Conservation (phyloP, 2,888 invertebrate species). For the Chorisops tibialis region DNA sequence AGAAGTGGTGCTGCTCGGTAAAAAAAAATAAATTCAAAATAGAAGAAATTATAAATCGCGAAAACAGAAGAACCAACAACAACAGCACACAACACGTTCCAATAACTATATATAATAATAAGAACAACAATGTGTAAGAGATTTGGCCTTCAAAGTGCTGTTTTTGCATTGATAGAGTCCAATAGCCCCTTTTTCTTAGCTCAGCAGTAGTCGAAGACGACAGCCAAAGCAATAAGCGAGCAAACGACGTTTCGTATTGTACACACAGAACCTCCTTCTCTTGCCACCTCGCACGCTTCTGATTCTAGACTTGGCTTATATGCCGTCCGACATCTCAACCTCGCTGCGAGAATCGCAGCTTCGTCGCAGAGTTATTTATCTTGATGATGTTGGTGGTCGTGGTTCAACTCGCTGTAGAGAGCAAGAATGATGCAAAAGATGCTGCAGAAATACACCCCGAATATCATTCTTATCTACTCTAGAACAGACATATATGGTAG, state of each 20-base stretch:
- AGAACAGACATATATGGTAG: no score
- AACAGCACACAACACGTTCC: neutral
- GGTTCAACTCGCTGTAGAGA: no score
- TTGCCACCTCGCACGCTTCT: neutral
- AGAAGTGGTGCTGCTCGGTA: neutral
- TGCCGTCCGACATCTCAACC: neutral
- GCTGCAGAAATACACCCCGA: no score
- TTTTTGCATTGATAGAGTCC: conserved; percentile 30
- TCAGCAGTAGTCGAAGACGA: neutral
- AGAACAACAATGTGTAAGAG: conserved; percentile 2
- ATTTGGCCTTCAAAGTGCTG: conserved; percentile 30
- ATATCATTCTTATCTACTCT: no score
- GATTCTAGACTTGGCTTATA: neutral
- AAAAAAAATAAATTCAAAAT: neutral
- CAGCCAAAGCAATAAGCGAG: neutral
- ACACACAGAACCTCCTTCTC: conserved; percentile 8
- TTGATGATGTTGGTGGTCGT: no score
- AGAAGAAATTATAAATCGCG: neutral
- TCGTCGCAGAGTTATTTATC: no score
- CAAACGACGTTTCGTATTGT: conserved; percentile 4
- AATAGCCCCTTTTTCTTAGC: conserved; percentile 28
- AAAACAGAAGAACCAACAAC: neutral
- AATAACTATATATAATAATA: conserved; percentile 8
- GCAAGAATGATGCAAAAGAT: no score
- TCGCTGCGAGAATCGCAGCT: no score